These are phyloP conservation scores for Sinotaia quadrata DNA, from an alignment of 2,888 invertebrate genomes.

Conservation along the genomic window DNA sequence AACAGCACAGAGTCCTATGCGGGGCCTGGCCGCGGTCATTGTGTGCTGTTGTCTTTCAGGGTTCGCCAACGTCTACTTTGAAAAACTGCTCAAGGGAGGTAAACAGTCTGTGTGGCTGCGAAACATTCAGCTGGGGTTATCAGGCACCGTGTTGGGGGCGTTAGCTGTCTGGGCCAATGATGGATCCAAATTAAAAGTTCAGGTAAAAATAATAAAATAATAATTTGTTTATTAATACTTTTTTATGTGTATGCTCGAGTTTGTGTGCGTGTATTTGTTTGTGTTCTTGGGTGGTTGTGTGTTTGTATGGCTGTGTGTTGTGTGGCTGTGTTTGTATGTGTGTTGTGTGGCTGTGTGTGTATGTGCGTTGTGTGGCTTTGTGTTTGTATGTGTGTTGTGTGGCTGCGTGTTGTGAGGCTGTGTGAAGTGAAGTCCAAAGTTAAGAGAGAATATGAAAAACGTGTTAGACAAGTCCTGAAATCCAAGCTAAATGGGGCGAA, in stretches of 20 bases:
- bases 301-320: background rate
- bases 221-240: too few relatives aligned
- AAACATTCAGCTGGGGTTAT: constrained; percentile 74
- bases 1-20: constrained; percentile 54
- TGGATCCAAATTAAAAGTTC: constrained; percentile 10
- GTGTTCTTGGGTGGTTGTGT: constrained; percentile 1
- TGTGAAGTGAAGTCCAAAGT: too few relatives aligned
- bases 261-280: background rate
- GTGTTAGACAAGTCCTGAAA: too few relatives aligned
- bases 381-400: constrained; percentile 38
- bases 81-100: constrained; percentile 74
- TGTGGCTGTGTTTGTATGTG: constrained; percentile 85
- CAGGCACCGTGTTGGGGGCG: constrained; percentile 27
- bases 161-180: constrained; percentile 22
- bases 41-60: constrained; percentile 74
- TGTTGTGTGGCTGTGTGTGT: constrained; percentile 81
- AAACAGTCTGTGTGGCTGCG: constrained; percentile 73
- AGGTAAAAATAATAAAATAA: too few relatives aligned
- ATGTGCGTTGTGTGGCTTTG: constrained; percentile 49
- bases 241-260: background rate
- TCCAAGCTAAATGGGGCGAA: too few relatives aligned
- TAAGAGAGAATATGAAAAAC: too few relatives aligned
- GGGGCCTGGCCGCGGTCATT: constrained; percentile 70
- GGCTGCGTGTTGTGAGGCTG: too few relatives aligned
- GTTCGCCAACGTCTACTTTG: constrained; percentile 76